Evolutionary conservation across 2,888 invertebrate species (phyloP).

Genomic region (Perizoma flavofasciatum): DNA sequence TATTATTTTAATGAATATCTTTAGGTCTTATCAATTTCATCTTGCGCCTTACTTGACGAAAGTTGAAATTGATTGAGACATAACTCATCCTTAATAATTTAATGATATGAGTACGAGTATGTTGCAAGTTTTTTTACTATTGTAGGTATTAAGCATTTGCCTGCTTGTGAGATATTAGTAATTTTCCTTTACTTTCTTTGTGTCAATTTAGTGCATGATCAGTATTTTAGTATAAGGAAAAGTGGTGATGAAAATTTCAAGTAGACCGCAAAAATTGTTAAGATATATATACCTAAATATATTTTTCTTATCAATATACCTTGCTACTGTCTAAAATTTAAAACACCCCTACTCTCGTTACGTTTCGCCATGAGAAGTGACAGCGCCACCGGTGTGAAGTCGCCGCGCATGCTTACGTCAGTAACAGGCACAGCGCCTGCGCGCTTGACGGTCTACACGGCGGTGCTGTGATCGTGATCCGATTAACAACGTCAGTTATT

Average conservation of each 20-base stretch:
- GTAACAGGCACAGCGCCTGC: constrained; percentile 81
- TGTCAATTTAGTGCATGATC: not conserved
- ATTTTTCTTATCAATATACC: not conserved
- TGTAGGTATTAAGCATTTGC: not conserved
- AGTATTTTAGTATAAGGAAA: not conserved
- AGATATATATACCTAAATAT: not conserved
- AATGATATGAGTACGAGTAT: no score
- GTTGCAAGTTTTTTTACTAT: no score
- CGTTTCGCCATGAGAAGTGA: constrained; percentile 42
- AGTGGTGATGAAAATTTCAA: not conserved
- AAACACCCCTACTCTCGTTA: constrained; percentile 28
- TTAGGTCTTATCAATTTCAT: not conserved
- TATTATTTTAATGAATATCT: no score
- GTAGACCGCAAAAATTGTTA: not conserved
- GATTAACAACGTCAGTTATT: constrained; percentile 82
- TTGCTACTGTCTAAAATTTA: not conserved
- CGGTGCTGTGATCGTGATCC: constrained; percentile 82
- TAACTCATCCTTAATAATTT: no score
- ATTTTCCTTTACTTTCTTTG: not conserved
- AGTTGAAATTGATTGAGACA: no score
- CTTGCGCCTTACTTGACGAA: not conserved
- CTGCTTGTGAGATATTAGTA: not conserved
- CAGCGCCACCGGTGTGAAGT: constrained; percentile 69
- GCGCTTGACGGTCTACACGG: constrained; percentile 82
- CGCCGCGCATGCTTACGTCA: constrained; percentile 75